phyloP scores from a whole-genome alignment of 2,888 invertebrate species.

The Linnaemya vulpina region DNA sequence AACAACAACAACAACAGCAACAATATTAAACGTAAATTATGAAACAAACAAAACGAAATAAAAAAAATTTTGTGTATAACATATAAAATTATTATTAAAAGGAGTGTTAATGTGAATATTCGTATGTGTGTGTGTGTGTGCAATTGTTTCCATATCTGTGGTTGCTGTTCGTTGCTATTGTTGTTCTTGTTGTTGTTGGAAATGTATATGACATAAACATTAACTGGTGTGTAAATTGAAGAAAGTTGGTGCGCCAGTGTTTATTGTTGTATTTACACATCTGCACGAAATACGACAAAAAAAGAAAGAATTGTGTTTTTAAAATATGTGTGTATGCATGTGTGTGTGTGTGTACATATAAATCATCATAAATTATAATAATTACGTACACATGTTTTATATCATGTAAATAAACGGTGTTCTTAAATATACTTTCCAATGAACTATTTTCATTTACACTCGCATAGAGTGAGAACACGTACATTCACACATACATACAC shows the following conservation, averaged over 20 bases:
- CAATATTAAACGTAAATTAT: slow-evolving; percentile 31
- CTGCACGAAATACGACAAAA: not conserved
- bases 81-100: slow-evolving; percentile 61
- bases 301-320: slow-evolving; percentile 32
- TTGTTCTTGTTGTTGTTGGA: slow-evolving; percentile 25
- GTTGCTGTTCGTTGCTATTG: slow-evolving; percentile 12
- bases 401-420: slow-evolving; percentile 63
- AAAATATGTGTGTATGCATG: not conserved
- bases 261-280: slow-evolving; percentile 38
- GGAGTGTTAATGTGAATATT: slow-evolving; percentile 57
- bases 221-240: slow-evolving; percentile 58
- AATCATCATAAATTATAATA: slow-evolving; percentile 72
- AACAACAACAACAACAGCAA: slow-evolving; percentile 2
- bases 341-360: slow-evolving; percentile 8
- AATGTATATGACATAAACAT: slow-evolving; percentile 60
- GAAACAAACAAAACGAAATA: not conserved
- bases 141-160: slow-evolving; percentile 18
- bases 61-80: slow-evolving; percentile 1
- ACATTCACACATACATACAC: not conserved
- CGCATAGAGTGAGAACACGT: not conserved
- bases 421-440: slow-evolving; percentile 39
- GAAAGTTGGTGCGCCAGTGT: slow-evolving; percentile 8
- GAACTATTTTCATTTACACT: not conserved
- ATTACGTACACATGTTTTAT: slow-evolving; percentile 66
- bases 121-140: not conserved